phyloP scores from a whole-genome alignment of 2,888 invertebrate species.

The Drosophila mercatorum region DNA sequence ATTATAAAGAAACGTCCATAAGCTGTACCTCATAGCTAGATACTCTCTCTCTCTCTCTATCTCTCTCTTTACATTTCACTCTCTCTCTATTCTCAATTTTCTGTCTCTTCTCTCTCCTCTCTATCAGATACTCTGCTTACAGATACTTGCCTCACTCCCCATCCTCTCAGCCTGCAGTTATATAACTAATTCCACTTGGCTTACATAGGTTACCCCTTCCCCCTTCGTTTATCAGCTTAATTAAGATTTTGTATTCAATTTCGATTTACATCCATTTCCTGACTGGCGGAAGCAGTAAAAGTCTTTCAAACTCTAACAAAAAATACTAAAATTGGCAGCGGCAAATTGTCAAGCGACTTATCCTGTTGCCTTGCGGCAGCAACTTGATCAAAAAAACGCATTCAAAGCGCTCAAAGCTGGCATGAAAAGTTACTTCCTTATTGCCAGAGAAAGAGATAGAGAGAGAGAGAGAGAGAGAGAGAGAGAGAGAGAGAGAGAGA shows the following conservation, averaged over 20 bases:
- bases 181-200: background rate
- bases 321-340: conserved; percentile 39
- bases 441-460: conserved; percentile 57
- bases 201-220: conserved; percentile 1
- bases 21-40: too few species aligned
- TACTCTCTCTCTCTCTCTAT: too few species aligned
- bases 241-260: conserved; percentile 16
- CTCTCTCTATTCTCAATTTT: background rate
- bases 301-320: background rate
- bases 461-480: background rate
- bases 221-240: background rate
- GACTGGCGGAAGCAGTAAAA: conserved; percentile 46
- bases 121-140: background rate
- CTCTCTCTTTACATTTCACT: too few species aligned
- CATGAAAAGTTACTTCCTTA: conserved; percentile 78
- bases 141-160: too few species aligned
- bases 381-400: conserved; percentile 52
- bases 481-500: background rate
- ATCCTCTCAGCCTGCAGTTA: background rate
- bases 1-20: too few species aligned
- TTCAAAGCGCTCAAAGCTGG: conserved; percentile 56
- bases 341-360: conserved; percentile 65
- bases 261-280: background rate
- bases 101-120: background rate
- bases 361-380: conserved; percentile 69